Conservation (phyloP, 2,797 vertebrate genomes). For the Gambusia yucatana region DNA sequence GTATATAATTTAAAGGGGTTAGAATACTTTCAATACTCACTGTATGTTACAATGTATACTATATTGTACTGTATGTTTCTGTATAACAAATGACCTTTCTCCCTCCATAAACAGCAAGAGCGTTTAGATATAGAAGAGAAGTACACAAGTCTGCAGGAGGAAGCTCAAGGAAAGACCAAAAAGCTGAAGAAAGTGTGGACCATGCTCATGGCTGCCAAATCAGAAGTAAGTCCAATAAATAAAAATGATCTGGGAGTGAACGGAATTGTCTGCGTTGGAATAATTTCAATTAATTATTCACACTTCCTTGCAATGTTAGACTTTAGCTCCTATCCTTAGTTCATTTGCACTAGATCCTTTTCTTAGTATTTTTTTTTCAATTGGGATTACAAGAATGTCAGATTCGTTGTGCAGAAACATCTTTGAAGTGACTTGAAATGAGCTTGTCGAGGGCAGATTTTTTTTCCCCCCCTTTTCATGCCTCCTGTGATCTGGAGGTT, state of each 20-base stretch:
- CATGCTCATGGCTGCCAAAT: slow-evolving; percentile 99
- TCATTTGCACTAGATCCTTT: neutral
- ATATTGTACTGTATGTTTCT: neutral
- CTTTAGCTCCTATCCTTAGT: neutral
- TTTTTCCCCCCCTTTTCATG: neutral
- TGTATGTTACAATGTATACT: neutral
- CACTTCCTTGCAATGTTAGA: neutral
- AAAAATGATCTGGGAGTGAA: neutral
- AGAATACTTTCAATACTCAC: too few relatives aligned
- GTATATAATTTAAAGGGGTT: too few relatives aligned
- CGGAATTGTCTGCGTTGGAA: neutral
- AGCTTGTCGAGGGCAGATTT: neutral
- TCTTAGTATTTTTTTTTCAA: neutral
- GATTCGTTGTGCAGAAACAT: neutral
- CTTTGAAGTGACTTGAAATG: neutral
- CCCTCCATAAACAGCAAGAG: slow-evolving; percentile 88
- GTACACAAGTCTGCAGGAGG: slow-evolving; percentile 97
- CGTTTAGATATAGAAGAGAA: slow-evolving; percentile 99
- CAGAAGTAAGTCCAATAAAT: slow-evolving; percentile 84
- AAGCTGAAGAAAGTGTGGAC: slow-evolving; percentile 99
- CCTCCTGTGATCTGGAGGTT: neutral
- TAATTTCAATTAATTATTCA: neutral
- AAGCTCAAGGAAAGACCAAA: slow-evolving; percentile 98
- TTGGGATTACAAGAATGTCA: neutral
- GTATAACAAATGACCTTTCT: slow-evolving; percentile 9